Conservation (phyloP, 1,140 invertebrate genomes). For the Aphaenogaster floridana region DNA sequence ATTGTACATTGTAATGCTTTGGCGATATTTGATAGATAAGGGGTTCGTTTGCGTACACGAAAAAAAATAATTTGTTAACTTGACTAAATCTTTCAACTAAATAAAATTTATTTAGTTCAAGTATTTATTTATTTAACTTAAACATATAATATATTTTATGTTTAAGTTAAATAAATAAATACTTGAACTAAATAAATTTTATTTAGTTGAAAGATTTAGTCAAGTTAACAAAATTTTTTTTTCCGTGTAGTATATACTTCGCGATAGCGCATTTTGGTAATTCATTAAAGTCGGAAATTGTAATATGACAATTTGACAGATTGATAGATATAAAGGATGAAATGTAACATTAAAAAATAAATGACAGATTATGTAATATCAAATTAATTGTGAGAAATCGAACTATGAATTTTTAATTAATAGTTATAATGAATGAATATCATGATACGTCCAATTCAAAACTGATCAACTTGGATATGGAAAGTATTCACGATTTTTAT, state of each 20-base stretch:
- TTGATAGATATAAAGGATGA: background rate
- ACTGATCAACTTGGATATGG: background rate
- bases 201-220: too few relatives aligned
- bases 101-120: too few relatives aligned
- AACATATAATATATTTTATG: too few relatives aligned
- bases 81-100: too few relatives aligned
- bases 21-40: background rate
- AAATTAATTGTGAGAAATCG: constrained; percentile 3
- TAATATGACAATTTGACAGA: constrained; percentile 20
- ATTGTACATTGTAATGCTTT: background rate
- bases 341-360: constrained; percentile 10
- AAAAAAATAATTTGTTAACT: too few relatives aligned
- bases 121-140: too few relatives aligned
- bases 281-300: constrained; percentile 3
- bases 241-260: background rate
- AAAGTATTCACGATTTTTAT: background rate
- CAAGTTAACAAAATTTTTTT: too few relatives aligned
- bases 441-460: background rate
- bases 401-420: constrained; percentile 1
- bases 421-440: background rate
- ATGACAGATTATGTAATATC: background rate
- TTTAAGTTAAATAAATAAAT: too few relatives aligned
- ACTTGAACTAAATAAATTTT: too few relatives aligned
- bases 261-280: background rate
- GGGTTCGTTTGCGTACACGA: too few relatives aligned